These are phyloP conservation scores for Electrophaes corylata DNA, from an alignment of 2,888 invertebrate genomes.

Conservation along the genomic window DNA sequence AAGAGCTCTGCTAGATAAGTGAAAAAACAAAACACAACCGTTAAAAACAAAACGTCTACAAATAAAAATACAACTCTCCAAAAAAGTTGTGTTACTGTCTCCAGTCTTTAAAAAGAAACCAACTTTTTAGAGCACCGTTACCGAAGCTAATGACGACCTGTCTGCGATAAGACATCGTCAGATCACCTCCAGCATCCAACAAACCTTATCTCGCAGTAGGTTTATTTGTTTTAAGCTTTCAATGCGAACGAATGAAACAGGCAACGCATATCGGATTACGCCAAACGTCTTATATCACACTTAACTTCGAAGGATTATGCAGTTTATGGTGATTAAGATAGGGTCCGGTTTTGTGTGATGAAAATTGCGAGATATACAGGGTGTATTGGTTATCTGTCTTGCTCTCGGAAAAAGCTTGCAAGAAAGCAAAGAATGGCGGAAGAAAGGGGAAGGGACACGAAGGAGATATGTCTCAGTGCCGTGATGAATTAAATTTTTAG, in stretches of 20 bases:
- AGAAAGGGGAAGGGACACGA: slow-evolving; percentile 78
- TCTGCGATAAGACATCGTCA: slow-evolving; percentile 59
- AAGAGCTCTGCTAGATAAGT: neutral
- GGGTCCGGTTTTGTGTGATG: slow-evolving; percentile 38
- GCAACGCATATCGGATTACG: slow-evolving; percentile 59
- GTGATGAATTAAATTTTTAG: slow-evolving; percentile 85
- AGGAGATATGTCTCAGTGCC: slow-evolving; percentile 80
- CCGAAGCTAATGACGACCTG: slow-evolving; percentile 40
- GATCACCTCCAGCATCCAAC: slow-evolving; percentile 68
- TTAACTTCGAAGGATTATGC: slow-evolving; percentile 23
- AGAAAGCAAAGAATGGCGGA: slow-evolving; percentile 82
- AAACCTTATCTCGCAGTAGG: slow-evolving; percentile 77
- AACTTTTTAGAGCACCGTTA: slow-evolving; percentile 37
- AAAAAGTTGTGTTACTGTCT: slow-evolving; percentile 9
- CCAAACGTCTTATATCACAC: slow-evolving; percentile 46
- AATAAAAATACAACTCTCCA: neutral
- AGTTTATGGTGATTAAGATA: fast-evolving
- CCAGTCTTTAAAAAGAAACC: slow-evolving; percentile 17
- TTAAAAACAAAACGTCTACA: neutral
- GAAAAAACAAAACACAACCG: neutral
- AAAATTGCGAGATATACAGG: slow-evolving; percentile 52
- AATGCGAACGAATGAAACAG: slow-evolving; percentile 80
- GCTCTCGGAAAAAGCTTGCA: slow-evolving; percentile 79
- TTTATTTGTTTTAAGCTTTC: slow-evolving; percentile 83
- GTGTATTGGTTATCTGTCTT: slow-evolving; percentile 54